Evolutionary conservation across 2,888 invertebrate genomes (phyloP).

Genomic region (Pherbina coryleti): DNA sequence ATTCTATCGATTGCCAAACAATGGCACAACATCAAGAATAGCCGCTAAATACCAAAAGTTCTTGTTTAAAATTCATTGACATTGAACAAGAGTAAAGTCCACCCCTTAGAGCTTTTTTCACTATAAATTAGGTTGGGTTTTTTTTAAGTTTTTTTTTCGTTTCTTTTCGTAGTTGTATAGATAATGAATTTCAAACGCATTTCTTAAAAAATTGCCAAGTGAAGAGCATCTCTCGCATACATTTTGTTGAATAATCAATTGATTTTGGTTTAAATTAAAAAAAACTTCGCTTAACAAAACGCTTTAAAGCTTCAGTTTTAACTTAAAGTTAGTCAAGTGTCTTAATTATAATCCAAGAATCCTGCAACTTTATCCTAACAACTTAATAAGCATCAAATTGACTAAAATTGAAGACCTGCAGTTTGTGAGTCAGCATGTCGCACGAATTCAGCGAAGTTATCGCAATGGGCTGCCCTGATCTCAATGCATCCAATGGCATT

Average conservation of each 20-base stretch:
- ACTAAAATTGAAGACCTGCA: neutral
- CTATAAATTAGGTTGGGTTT: neutral
- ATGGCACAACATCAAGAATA: neutral
- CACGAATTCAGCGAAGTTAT: slow-evolving; percentile 65
- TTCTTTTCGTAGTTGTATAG: neutral
- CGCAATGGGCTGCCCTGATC: slow-evolving; percentile 63
- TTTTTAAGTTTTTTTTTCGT: neutral
- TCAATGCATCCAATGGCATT: slow-evolving; percentile 46
- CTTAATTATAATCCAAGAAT: neutral
- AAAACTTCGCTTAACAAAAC: too few relatives aligned
- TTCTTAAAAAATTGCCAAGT: slow-evolving; percentile 49
- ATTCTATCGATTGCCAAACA: slow-evolving; percentile 19
- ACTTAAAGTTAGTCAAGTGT: neutral
- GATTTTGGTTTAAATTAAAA: neutral
- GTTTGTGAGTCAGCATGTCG: slow-evolving; percentile 55
- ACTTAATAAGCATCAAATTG: neutral
- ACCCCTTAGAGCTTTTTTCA: neutral
- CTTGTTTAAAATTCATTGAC: slow-evolving; percentile 22
- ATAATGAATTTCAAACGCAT: slow-evolving; percentile 40
- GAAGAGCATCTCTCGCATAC: slow-evolving; percentile 38
- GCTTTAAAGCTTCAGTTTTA: neutral
- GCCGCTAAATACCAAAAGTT: neutral
- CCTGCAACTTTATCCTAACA: neutral
- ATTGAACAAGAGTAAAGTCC: slow-evolving; percentile 31
- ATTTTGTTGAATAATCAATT: slow-evolving; percentile 45